Conservation (phyloP, 23 tunicate genomes). For the Ciona savignyi region DNA sequence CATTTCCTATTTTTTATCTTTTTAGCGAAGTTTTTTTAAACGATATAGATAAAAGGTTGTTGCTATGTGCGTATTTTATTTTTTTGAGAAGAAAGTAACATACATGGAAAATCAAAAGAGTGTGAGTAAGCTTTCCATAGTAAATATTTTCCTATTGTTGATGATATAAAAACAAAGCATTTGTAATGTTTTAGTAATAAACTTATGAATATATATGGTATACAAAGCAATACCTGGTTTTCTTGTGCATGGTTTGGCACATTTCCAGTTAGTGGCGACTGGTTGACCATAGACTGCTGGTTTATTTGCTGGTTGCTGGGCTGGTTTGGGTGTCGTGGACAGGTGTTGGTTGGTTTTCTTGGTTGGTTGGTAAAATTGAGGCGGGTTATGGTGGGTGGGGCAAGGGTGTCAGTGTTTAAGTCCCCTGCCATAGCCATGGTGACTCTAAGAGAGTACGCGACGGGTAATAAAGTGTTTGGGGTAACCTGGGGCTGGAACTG, state of each 20-base stretch:
- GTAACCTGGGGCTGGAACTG: background rate
- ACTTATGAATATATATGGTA: too few species aligned
- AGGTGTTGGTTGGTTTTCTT: background rate
- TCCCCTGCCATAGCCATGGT: slow-evolving; percentile 42
- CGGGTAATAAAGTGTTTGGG: background rate
- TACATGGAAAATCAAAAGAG: too few species aligned
- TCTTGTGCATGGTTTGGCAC: background rate
- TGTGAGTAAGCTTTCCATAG: too few species aligned
- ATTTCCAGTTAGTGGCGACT: background rate
- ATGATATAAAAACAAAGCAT: too few species aligned
- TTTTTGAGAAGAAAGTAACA: too few species aligned
- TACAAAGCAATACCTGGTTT: background rate
- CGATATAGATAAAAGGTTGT: too few species aligned
- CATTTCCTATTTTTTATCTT: too few species aligned
- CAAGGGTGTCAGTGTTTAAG: background rate
- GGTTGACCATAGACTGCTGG: background rate
- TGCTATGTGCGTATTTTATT: too few species aligned
- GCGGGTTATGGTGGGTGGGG: background rate
- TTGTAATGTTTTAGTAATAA: too few species aligned
- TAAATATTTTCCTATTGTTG: too few species aligned
- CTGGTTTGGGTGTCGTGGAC: background rate
- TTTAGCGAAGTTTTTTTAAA: too few species aligned
- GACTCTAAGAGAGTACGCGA: slow-evolving; percentile 26
- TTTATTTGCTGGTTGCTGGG: background rate
- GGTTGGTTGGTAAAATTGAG: background rate